Conservation (phyloP, 2,888 invertebrate species). For the Neoitamus cyanurus region DNA sequence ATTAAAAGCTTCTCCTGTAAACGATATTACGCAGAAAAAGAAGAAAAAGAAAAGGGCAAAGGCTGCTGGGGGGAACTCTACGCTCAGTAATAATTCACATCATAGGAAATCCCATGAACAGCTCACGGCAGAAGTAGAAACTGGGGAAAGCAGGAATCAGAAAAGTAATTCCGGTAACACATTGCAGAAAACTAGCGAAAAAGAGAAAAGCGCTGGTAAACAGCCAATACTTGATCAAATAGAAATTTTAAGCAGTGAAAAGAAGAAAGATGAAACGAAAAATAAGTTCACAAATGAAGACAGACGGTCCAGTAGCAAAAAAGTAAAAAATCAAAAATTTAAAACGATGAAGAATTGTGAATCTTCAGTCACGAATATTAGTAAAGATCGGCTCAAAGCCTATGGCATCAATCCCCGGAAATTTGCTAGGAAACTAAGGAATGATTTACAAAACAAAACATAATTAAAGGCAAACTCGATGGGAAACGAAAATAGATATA, state of each 20-base stretch:
- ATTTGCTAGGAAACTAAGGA: slow-evolving; percentile 66
- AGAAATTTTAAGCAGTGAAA: too few relatives aligned
- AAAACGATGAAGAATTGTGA: background rate
- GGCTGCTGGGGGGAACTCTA: slow-evolving; percentile 49
- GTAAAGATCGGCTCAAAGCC: slow-evolving; percentile 86
- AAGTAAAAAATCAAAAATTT: background rate
- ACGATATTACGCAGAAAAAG: slow-evolving; percentile 55
- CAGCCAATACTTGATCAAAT: background rate
- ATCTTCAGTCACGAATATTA: slow-evolving; percentile 64
- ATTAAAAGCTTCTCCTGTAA: slow-evolving; percentile 50
- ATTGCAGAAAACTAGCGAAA: background rate
- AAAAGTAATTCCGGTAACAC: background rate
- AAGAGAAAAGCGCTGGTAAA: background rate
- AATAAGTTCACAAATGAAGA: background rate
- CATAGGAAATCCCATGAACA: background rate
- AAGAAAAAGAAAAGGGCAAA: slow-evolving; percentile 52
- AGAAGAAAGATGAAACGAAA: background rate
- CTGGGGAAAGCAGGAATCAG: background rate
- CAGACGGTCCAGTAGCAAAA: background rate
- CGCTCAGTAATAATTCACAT: background rate
- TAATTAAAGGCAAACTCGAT: background rate
- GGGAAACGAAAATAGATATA: too few relatives aligned
- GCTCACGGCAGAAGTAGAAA: background rate
- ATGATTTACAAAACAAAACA: slow-evolving; percentile 53
- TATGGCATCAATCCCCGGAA: slow-evolving; percentile 94